Conservation (phyloP, 2,113 vertebrate species). For the Melanostigma gelatinosum region DNA sequence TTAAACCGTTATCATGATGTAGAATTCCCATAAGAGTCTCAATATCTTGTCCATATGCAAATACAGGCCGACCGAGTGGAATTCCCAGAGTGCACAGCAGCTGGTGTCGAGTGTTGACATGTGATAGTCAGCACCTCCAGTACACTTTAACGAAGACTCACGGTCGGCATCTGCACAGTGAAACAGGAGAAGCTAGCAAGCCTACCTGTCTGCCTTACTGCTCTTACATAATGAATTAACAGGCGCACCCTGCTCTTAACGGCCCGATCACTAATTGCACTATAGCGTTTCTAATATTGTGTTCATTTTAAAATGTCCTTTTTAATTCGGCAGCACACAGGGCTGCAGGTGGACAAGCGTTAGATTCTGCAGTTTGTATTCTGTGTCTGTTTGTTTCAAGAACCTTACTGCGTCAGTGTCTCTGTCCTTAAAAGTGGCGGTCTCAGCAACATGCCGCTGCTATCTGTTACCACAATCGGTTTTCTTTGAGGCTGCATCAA, state of each 20-base stretch:
- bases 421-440: constrained; percentile 5
- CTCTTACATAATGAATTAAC: constrained; percentile 32
- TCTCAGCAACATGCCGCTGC: constrained; percentile 15
- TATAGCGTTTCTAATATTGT: neutral
- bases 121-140: constrained; percentile 46
- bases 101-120: constrained; percentile 57
- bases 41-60: neutral
- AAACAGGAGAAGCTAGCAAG: constrained; percentile 51
- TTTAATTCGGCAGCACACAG: neutral
- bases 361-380: neutral
- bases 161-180: constrained; percentile 27
- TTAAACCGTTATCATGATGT: neutral
- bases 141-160: constrained; percentile 62
- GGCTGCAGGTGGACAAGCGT: neutral
- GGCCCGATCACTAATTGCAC: neutral
- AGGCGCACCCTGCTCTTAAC: neutral
- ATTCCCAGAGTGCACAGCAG: constrained; percentile 39
- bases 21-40: no score
- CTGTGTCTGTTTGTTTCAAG: neutral
- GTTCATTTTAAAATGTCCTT: neutral
- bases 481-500: constrained; percentile 1
- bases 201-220: constrained; percentile 4
- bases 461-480: constrained; percentile 3
- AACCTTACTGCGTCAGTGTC: constrained; percentile 25
- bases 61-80: neutral